A percentile compares a stretch with the other conserved stretches of the same genome.
Evolutionary conservation across 2,113 vertebrate species (phyloP).

Genomic region (Talpa occidentalis): DNA sequence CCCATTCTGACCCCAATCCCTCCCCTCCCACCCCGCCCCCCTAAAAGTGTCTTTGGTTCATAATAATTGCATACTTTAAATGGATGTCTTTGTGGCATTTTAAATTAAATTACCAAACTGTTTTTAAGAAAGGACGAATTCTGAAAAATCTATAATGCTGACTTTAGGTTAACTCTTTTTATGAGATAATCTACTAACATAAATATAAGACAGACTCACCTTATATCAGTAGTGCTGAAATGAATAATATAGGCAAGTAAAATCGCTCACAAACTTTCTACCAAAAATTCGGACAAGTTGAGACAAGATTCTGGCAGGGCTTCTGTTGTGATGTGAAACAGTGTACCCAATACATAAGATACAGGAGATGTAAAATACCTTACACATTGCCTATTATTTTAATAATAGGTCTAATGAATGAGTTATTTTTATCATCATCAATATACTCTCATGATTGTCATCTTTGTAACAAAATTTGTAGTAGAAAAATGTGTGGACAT

Average conservation of each 20-base stretch:
- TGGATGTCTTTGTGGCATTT: not conserved
- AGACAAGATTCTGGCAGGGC: not conserved
- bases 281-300: not conserved
- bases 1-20: too few species aligned
- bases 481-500: not conserved
- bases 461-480: not conserved
- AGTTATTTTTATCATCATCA: not conserved
- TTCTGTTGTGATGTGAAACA: not conserved
- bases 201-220: not conserved
- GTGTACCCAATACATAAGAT: not conserved
- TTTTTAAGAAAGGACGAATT: not conserved
- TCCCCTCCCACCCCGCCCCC: too few species aligned
- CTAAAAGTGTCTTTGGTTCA: too few species aligned
- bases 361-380: not conserved
- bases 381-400: not conserved
- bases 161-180: not conserved
- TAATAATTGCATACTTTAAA: not conserved
- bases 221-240: not conserved
- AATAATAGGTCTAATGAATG: constrained; percentile 1
- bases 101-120: not conserved
- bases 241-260: not conserved
- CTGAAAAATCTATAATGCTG: not conserved
- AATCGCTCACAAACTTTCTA: not conserved
- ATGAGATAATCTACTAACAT: not conserved
- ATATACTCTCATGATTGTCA: not conserved